Evolutionary conservation across 2,113 vertebrate genomes (phyloP), one percentile per base, ranked within the genome.

Genomic region (Leucoraja erinaceus): DNA sequence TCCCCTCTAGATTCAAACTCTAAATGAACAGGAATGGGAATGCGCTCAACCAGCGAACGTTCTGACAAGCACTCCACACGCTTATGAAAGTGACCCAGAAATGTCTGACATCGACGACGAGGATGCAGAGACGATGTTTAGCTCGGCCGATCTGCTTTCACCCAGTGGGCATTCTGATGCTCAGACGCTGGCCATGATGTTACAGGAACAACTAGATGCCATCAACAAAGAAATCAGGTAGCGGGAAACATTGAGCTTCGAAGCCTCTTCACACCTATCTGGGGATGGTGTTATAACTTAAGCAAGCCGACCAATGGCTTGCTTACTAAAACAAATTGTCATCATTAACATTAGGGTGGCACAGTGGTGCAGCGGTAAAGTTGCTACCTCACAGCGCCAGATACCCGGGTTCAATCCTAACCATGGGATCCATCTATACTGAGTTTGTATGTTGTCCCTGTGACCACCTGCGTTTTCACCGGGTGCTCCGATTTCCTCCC

Each of bases 221-320:
- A 99, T 99, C 96, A 99, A 99, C 0, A 97, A 98, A 94, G 98
- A 99, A 96, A 99, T 99, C 95, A 98, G 98, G 98, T 98, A 94
- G 66, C 0, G 31, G 7, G 70, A 72, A 14, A 28, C 28, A 25
- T 22, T 72, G 76, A 28, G 54, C 8, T 56, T 28, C 59, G 14
- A 63, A 63, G 61, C 20, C 16, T 22, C 11, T 56, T 11, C 70
- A 75, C 63, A 38, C 0, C 47, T 74, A 22, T 47, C 38, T 6
- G 33, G 2, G 33, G 1, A 28, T 90, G 25, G 38, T 63, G 22
- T 10, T 54, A 54, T 33, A 63, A 63, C n/a, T 47, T 47, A 47
- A 47, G 38, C 38, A 47, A 47, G 38, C 38, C 38, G 63, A 31
- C 59, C 72, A 54, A 16, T 10, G 22, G 68, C 20, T 70, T 25